These are phyloP conservation scores for Diploptera punctata DNA, from an alignment of 2,888 invertebrate species.

Conservation along the genomic window DNA sequence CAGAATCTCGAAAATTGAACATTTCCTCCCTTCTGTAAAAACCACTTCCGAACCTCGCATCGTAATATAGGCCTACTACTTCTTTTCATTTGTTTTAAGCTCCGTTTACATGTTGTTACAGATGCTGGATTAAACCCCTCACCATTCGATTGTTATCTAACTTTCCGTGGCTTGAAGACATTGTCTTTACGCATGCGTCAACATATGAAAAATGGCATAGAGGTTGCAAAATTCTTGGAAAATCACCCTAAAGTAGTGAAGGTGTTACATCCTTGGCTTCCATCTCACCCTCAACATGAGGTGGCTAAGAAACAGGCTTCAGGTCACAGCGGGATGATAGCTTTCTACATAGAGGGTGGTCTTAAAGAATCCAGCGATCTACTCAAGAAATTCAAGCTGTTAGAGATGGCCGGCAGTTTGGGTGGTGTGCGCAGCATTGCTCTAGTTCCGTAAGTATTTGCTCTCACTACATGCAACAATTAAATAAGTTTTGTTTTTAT, in stretches of 20 bases:
- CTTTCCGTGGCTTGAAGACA: conserved; percentile 93
- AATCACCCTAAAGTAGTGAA: conserved; percentile 77
- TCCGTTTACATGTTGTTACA: no score
- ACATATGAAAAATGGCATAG: conserved; percentile 79
- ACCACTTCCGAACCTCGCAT: no score
- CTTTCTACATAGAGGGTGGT: conserved; percentile 60
- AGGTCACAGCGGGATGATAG: conserved; percentile 61
- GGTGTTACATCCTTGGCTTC: conserved; percentile 81
- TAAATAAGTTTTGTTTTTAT: no score
- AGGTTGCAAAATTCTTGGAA: conserved; percentile 82
- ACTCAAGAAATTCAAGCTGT: conserved; percentile 76
- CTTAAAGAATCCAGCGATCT: conserved; percentile 75
- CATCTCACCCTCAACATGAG: conserved; percentile 57
- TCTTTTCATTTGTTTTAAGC: no score
- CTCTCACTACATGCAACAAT: no score
- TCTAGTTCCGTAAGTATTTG: background rate
- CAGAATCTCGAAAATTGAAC: no score
- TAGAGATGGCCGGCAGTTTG: conserved; percentile 90
- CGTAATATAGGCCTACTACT: no score
- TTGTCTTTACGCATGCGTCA: conserved; percentile 89
- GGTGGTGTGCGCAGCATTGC: conserved; percentile 86
- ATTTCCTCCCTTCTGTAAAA: no score
- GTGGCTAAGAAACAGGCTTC: conserved; percentile 56
- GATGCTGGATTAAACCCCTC: conserved; percentile 94
- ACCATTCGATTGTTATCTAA: conserved; percentile 95